phyloP scores from a whole-genome alignment of 2,113 vertebrate genomes.

The Dicaeum eximium region DNA sequence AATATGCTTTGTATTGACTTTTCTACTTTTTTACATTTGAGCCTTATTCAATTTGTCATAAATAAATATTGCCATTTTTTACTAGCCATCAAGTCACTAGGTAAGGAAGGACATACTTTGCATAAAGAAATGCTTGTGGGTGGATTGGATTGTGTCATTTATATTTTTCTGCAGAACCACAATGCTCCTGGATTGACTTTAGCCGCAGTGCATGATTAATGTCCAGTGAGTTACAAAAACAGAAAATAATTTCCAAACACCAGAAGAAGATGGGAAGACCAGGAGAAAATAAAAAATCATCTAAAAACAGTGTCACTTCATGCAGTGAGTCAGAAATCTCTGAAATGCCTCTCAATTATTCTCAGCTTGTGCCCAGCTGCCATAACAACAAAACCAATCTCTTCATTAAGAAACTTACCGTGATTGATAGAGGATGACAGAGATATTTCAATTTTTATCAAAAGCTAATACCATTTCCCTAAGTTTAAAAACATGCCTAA shows the following conservation, averaged over 20 bases:
- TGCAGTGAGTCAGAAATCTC: neutral
- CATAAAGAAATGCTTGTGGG: neutral
- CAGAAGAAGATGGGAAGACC: neutral
- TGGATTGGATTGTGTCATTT: neutral
- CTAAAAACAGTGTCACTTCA: neutral
- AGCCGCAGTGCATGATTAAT: neutral
- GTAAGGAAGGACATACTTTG: neutral
- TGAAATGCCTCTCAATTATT: neutral
- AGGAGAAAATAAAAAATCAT: neutral
- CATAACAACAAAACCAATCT: neutral
- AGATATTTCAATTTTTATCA: neutral
- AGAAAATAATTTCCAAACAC: neutral
- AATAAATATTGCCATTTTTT: neutral
- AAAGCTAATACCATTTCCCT: neutral
- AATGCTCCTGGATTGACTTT: neutral
- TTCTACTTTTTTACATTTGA: neutral
- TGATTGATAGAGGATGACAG: neutral
- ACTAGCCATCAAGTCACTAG: neutral
- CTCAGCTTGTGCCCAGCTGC: neutral
- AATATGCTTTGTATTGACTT: neutral
- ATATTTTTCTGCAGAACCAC: neutral
- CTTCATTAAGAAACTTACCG: neutral
- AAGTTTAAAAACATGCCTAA: neutral
- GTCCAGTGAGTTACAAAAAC: neutral
- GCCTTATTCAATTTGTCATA: neutral